A percentile compares a stretch with the other conserved stretches of the same genome.
phyloP scores from a whole-genome alignment of 2,888 invertebrate species.

The Linhomoeus sp. region DNA sequence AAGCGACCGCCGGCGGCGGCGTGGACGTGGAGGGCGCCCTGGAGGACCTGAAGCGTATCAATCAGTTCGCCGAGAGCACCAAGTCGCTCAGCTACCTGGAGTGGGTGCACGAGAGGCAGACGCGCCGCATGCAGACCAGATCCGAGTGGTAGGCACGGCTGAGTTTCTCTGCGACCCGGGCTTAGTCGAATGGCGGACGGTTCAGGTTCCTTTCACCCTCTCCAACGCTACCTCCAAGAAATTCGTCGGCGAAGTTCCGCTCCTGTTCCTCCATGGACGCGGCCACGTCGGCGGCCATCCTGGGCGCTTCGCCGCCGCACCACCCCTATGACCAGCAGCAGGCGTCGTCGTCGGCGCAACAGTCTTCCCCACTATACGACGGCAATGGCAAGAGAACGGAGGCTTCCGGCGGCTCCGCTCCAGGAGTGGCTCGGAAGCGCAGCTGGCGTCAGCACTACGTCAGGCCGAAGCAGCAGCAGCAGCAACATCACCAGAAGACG shows the following conservation, averaged over 20 bases:
- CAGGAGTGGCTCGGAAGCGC: slow-evolving; percentile 1
- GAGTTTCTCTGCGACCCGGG: background rate
- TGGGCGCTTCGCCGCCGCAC: too few species aligned
- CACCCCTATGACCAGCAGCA: too few species aligned
- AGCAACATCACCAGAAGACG: too few species aligned
- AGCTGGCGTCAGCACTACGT: slow-evolving; percentile 5
- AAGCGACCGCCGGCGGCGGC: background rate
- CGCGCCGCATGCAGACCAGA: slow-evolving; percentile 82
- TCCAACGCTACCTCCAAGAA: too few species aligned
- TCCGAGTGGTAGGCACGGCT: slow-evolving; percentile 64
- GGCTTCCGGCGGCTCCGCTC: too few species aligned
- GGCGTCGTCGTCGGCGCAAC: too few species aligned
- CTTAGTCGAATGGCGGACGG: background rate
- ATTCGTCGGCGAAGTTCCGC: background rate
- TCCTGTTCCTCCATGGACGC: background rate
- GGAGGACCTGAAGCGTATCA: slow-evolving; percentile 24
- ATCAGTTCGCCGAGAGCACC: slow-evolving; percentile 52
- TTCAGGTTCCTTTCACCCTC: too few species aligned
- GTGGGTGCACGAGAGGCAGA: slow-evolving; percentile 84
- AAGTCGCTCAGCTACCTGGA: slow-evolving; percentile 73
- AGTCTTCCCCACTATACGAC: too few species aligned
- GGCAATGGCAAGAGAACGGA: too few species aligned
- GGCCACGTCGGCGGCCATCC: background rate
- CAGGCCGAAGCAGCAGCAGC: background rate
- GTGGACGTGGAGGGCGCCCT: background rate